Conservation (phyloP, 2,797 vertebrate genomes). For the Rallus crepitans region DNA sequence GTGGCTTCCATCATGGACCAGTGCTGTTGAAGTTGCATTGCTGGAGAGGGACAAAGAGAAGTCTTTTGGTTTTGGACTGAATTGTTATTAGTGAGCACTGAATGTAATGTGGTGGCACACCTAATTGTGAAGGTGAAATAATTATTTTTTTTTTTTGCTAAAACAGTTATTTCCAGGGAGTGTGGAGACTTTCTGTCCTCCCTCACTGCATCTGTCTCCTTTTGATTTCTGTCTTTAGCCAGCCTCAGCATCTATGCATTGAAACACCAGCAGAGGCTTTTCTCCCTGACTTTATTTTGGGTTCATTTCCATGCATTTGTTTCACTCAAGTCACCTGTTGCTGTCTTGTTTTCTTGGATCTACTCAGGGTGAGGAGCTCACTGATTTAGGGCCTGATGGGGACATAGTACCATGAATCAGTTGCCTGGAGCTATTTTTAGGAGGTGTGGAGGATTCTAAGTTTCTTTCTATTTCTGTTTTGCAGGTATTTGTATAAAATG, state of each 20-base stretch:
- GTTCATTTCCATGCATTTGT: background rate
- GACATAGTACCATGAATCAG: background rate
- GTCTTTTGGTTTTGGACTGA: background rate
- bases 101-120: background rate
- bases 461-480: constrained; percentile 45
- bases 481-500: constrained; percentile 99
- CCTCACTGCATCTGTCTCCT: background rate
- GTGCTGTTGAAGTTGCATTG: background rate
- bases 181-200: background rate
- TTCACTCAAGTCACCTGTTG: background rate
- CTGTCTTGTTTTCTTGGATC: background rate
- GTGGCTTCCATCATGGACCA: background rate
- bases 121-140: background rate
- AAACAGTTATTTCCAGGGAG: background rate
- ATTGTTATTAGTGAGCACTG: background rate
- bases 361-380: background rate
- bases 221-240: background rate
- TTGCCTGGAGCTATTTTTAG: background rate
- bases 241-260: background rate
- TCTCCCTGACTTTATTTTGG: background rate
- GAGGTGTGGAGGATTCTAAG: background rate
- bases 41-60: background rate
- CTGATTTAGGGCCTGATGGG: background rate
- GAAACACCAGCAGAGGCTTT: background rate
- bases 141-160: background rate